Percentiles rank a stretch among this genome's conserved stretches.
These are phyloP conservation scores for Drosophila punjabiensis DNA, from an alignment of 1,140 invertebrate species.

Conservation along the genomic window DNA sequence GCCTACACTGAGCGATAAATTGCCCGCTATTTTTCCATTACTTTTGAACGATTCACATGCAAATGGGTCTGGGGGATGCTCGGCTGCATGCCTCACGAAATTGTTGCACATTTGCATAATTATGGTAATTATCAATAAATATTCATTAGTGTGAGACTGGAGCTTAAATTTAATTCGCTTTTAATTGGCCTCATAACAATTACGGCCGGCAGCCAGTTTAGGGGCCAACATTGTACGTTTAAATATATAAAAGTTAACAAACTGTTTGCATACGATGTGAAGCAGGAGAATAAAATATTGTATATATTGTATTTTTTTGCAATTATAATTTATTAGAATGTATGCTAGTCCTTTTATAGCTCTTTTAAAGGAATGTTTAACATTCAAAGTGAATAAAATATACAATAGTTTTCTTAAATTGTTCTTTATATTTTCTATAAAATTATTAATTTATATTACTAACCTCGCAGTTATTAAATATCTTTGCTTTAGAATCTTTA, in stretches of 20 bases:
- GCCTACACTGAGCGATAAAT: conserved; percentile 20
- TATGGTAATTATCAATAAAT: conserved; percentile 79
- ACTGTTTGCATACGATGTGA: conserved; percentile 4
- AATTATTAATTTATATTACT: background rate
- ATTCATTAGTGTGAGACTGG: conserved; percentile 74
- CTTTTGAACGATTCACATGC: conserved; percentile 13
- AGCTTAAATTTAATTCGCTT: conserved; percentile 75
- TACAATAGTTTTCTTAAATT: background rate
- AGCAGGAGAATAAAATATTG: background rate
- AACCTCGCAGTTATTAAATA: background rate
- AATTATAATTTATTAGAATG: background rate
- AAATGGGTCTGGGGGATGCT: conserved; percentile 20
- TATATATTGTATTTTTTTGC: background rate
- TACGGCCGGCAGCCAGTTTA: conserved; percentile 69
- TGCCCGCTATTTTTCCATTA: conserved; percentile 9
- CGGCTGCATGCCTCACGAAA: conserved; percentile 52
- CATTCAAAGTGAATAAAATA: too few relatives aligned
- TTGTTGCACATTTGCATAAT: conserved; percentile 78
- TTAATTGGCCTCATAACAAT: conserved; percentile 76
- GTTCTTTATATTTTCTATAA: background rate
- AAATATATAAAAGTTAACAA: conserved; percentile 19
- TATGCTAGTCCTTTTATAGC: background rate
- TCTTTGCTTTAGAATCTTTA: background rate
- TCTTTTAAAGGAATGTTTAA: too few relatives aligned
- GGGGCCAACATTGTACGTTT: conserved; percentile 51